Base-by-base conservation (phyloP, 2,113 vertebrate genomes). In the Carettochelys insculpta region DNA sequence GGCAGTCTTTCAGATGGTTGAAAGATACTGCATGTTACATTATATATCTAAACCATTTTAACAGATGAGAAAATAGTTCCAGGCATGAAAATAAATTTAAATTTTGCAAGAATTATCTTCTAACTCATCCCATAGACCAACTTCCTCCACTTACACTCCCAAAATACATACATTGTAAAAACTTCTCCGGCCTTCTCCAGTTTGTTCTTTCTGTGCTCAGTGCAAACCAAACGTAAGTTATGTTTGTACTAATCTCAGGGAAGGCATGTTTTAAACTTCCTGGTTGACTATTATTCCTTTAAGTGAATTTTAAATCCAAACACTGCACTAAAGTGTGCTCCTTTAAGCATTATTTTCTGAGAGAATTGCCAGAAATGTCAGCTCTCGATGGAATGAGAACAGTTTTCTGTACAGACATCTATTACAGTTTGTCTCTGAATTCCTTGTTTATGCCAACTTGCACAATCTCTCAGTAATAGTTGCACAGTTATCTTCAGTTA, bases 1-100 rank as follows among this genome's bases (percentile, higher is more conserved):
- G 85, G 76, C 93, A 92, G 58, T 95, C 92, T 95, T 92, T 96
- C 88, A 93, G 86, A 85, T 95, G 94, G 95, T 95, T 92, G 80
- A 94, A 95, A 93, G 68, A 71, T 61, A 53, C 31, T 48, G 71
- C 9, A 3, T 52, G 65, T 85, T 96, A 95, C 11, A 38, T 90
- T 90, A 95, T 56, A 51, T 77, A 84, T 91, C 13, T 91, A 92
- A 94, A 77, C 82, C 73, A 56, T 38, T 76, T 53, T 91, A 78
- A 86, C 92, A 77, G 27, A 81, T 77, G 90, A 92, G 77, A 96
- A 78, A 91, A 92, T 83, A 91, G 41, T 27, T 85, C 87, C 82
- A 48, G 17, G 56, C 53, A 56, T 88, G 52, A 34, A 82, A 91
- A 84, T 77, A 25, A 90, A 82, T 89, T 83, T 93, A 92, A 90